Percentiles rank a stretch among this genome's conserved stretches.
Evolutionary conservation across 2,113 vertebrate species (phyloP).

Genomic region (Hirundichthys speculiger): DNA sequence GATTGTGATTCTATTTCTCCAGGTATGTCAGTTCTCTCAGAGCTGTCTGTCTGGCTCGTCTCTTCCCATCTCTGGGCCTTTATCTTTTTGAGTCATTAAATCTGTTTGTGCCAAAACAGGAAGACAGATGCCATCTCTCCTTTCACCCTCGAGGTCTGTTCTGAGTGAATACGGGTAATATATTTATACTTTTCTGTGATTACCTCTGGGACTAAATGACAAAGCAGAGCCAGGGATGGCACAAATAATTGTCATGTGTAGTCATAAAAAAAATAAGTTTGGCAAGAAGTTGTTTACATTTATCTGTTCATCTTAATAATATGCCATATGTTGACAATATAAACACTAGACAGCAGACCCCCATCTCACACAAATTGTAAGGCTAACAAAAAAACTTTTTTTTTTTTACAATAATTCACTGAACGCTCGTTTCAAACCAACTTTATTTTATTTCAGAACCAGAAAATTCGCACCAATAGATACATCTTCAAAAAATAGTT

Average conservation of each 20-base stretch:
- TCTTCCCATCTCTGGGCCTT: conserved; percentile 5
- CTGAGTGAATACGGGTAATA: neutral
- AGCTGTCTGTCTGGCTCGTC: conserved; percentile 4
- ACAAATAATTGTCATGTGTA: too few species aligned
- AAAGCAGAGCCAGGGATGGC: too few species aligned
- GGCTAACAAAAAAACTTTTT: neutral
- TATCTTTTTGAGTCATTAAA: conserved; percentile 48
- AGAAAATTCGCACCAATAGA: conserved; percentile 40
- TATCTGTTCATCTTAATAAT: conserved; percentile 29
- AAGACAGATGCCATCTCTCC: conserved; percentile 21
- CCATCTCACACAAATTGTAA: neutral
- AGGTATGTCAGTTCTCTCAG: neutral
- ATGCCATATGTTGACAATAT: conserved; percentile 21
- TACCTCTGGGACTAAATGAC: neutral
- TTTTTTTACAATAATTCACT: conserved; percentile 25
- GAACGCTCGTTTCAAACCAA: conserved; percentile 24
- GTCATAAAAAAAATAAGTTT: neutral
- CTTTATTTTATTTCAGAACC: conserved; percentile 51
- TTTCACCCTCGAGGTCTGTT: neutral
- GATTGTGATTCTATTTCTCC: neutral
- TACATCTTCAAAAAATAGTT: conserved; percentile 40
- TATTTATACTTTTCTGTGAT: neutral
- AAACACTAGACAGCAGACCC: conserved; percentile 29
- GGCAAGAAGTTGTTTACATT: neutral
- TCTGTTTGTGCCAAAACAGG: conserved; percentile 75